These are phyloP conservation scores for Phaonia tiefii DNA, from an alignment of 2,888 invertebrate species.

Conservation along the genomic window DNA sequence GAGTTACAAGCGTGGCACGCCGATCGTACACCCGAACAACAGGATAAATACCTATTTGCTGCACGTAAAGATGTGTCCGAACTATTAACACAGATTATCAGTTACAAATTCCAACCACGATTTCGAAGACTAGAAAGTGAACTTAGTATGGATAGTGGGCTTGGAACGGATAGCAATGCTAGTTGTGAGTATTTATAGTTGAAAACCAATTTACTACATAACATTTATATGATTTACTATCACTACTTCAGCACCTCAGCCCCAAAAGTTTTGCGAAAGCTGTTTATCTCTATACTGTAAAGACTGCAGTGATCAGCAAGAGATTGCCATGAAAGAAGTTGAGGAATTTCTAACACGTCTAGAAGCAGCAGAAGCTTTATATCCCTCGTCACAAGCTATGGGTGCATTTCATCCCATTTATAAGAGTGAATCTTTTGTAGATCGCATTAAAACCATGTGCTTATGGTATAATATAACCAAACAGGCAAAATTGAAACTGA, in stretches of 20 bases:
- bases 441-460: conserved; percentile 87
- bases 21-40: conserved; percentile 87
- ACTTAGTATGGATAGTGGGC: conserved; percentile 78
- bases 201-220: not conserved
- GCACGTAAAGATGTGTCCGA: conserved; percentile 87
- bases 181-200: conserved; percentile 76
- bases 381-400: conserved; percentile 91
- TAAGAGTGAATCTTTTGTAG: conserved; percentile 79
- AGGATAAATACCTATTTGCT: conserved; percentile 88
- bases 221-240: no score
- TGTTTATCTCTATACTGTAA: conserved; percentile 89
- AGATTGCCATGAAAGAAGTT: conserved; percentile 88
- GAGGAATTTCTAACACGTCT: conserved; percentile 87
- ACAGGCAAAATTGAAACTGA: conserved; percentile 90
- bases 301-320: conserved; percentile 86
- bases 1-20: conserved; percentile 93
- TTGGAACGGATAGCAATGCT: conserved; percentile 76
- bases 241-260: conserved; percentile 69
- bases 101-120: conserved; percentile 84
- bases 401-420: conserved; percentile 86
- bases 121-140: conserved; percentile 75
- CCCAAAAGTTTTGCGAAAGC: conserved; percentile 81
- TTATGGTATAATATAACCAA: conserved; percentile 95
- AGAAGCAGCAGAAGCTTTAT: conserved; percentile 89
- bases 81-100: conserved; percentile 88